Evolutionary conservation across 2,113 vertebrate genomes (phyloP).

Genomic region (Elgaria multicarinata): DNA sequence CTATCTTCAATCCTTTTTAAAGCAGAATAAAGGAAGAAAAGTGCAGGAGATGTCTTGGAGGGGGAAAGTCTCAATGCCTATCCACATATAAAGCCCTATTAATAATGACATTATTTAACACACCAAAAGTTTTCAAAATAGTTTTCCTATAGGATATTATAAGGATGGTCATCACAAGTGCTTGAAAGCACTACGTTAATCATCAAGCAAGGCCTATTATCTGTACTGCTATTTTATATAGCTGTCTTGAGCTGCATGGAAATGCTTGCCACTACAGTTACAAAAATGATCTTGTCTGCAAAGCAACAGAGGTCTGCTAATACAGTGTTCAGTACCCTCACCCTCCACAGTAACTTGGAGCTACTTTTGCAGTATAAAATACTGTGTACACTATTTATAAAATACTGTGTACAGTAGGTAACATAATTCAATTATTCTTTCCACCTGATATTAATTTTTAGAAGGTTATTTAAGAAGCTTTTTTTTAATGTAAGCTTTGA

Average conservation of each 20-base stretch:
- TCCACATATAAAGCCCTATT: neutral
- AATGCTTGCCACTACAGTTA: slow-evolving; percentile 16
- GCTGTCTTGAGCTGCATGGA: neutral
- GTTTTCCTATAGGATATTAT: neutral
- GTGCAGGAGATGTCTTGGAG: too few relatives aligned
- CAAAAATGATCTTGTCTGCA: neutral
- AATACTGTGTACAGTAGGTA: slow-evolving; percentile 42
- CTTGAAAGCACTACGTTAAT: neutral
- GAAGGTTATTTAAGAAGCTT: slow-evolving; percentile 19
- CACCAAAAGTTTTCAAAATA: neutral
- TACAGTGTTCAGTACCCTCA: slow-evolving; percentile 40
- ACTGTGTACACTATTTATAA: slow-evolving; percentile 45
- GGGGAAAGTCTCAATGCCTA: neutral
- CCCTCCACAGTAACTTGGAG: slow-evolving; percentile 8
- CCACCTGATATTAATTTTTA: slow-evolving; percentile 52
- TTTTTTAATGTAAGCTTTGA: slow-evolving; percentile 9
- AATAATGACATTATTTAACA: neutral
- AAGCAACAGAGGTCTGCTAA: neutral
- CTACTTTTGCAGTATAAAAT: slow-evolving; percentile 30
- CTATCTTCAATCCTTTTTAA: too few relatives aligned
- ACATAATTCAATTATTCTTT: slow-evolving; percentile 46
- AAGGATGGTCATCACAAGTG: neutral
- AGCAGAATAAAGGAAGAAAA: too few relatives aligned
- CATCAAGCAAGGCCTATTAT: neutral
- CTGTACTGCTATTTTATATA: neutral